Base-by-base conservation (phyloP, 2,888 invertebrate genomes). In the Cremastinae sp. region DNA sequence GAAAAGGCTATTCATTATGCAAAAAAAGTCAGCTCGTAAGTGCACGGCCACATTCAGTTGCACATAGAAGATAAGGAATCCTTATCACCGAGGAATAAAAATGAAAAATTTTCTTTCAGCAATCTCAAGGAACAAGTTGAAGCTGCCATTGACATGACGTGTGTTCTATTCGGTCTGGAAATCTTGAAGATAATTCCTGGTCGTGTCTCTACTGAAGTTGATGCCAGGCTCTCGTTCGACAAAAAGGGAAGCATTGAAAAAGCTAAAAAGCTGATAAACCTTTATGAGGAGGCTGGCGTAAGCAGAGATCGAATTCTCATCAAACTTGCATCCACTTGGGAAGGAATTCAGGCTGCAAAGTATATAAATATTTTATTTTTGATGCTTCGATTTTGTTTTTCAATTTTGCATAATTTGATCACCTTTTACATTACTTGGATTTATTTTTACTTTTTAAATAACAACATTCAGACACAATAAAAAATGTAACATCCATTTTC, bases 321-420 rank as follows among this genome's bases (percentile, higher is more conserved):
- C 81, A 99, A 99, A 90, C 91, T 99, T 80, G 98, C 98, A 0
- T 97, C 98, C 0, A 99, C 99, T 0, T 99, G 99, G 99, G 99
- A 99, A 91, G 99, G 99, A 28, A 98, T 99, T 80, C 96, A 98
- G 91, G 99, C 99, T 37, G 99, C 98, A 18, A 96, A 93, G 97
- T 97, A 91, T 91, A 91, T 12, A n/a, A 39, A 35, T 37, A 18
- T 39, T 1, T 0, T 12, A 37, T 9, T 14, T 12, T 7, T 9
- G 4, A n/a, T n/a, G n/a, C n/a, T n/a, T n/a, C n/a, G n/a, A n/a
- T n/a, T n/a, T n/a, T n/a, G n/a, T n/a, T n/a, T n/a, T n/a, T 12
- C 22, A 22, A 51, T 10, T 51, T 16, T 51, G n/a, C 22, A 5
- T 20, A n/a, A 20, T 22, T 43, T n/a, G n/a, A n/a, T n/a, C n/a